Percentiles rank a stretch among this genome's conserved stretches.
phyloP scores from a whole-genome alignment of 2,888 invertebrate genomes.

The Apamea epomidion region DNA sequence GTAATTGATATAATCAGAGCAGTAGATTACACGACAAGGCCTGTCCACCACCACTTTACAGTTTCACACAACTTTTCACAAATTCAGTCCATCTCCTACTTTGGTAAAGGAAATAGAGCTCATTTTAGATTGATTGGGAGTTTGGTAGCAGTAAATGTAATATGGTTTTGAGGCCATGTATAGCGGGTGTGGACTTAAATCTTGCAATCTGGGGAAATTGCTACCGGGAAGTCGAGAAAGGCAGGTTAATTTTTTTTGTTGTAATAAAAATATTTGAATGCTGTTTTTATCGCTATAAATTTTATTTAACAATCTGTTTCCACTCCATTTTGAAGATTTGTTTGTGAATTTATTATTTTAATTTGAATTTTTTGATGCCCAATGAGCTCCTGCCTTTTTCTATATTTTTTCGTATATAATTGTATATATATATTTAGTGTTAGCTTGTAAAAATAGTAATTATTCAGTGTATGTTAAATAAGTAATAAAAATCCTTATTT shows the following conservation, averaged over 20 bases:
- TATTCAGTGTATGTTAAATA: too few species aligned
- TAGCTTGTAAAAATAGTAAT: too few species aligned
- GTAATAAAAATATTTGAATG: slow-evolving; percentile 50
- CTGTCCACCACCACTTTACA: slow-evolving; percentile 56
- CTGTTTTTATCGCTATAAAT: slow-evolving; percentile 35
- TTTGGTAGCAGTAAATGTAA: slow-evolving; percentile 50
- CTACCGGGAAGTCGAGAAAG: slow-evolving; percentile 74
- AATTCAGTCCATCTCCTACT: neutral
- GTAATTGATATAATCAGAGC: slow-evolving; percentile 81
- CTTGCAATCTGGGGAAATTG: slow-evolving; percentile 76
- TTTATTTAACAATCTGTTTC: slow-evolving; percentile 26
- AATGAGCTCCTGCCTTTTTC: too few species aligned
- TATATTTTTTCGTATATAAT: too few species aligned
- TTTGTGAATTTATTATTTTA: neutral
- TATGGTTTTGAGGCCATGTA: slow-evolving; percentile 53
- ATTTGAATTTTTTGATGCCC: too few species aligned
- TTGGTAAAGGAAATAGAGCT: slow-evolving; percentile 32
- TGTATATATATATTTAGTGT: too few species aligned
- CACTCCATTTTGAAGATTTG: neutral
- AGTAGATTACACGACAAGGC: slow-evolving; percentile 74
- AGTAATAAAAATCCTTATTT: too few species aligned
- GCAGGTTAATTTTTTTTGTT: slow-evolving; percentile 53
- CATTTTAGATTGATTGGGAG: slow-evolving; percentile 37
- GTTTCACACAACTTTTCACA: slow-evolving; percentile 27
- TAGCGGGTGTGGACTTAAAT: slow-evolving; percentile 71